phyloP scores from a whole-genome alignment of 2,888 invertebrate species.

The Branchipolynoe longqiensis region DNA sequence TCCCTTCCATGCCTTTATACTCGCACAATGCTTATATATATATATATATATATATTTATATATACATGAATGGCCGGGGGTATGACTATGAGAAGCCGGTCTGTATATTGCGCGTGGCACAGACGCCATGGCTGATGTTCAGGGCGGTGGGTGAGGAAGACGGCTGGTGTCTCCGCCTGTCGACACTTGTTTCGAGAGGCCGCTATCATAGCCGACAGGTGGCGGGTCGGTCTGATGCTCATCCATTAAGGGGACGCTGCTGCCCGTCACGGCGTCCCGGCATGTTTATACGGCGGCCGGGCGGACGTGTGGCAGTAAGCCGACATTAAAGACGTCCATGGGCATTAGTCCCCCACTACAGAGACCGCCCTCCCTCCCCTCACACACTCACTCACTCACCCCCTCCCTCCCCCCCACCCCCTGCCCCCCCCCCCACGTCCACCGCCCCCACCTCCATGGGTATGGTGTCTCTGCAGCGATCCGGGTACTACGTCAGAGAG shows the following conservation, averaged over 20 bases:
- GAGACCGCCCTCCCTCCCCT: not conserved
- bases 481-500: no score
- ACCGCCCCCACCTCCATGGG: no score
- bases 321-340: constrained; percentile 43
- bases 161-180: not conserved
- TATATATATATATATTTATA: no score
- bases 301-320: not conserved
- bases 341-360: not conserved
- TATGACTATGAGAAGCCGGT: no score
- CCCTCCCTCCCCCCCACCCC: not conserved
- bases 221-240: not conserved
- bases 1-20: no score
- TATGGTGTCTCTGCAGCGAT: no score
- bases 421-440: not conserved
- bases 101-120: no score
- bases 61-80: no score
- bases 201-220: constrained; percentile 6
- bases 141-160: not conserved
- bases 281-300: constrained; percentile 2
- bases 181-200: not conserved
- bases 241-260: constrained; percentile 25
- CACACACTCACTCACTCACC: constrained; percentile 13
- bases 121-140: no score
- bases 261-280: not conserved
- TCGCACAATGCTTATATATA: no score